Percentiles rank a stretch among this genome's conserved stretches.
Conservation (phyloP, 1,140 invertebrate genomes). For the Ceratina japonica region DNA sequence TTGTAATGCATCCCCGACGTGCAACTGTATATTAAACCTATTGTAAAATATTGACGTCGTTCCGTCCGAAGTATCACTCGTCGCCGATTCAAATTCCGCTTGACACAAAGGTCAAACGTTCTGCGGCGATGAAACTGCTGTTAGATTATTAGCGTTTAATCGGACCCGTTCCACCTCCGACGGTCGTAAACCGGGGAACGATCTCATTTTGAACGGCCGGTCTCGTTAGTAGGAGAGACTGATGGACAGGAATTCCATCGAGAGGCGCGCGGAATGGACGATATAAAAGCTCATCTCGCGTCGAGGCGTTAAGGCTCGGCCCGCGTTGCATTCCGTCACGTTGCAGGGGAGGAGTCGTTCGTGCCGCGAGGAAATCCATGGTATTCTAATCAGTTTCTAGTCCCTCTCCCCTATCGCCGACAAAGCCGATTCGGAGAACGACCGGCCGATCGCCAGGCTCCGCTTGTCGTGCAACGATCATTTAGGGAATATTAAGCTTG, state of each 20-base stretch:
- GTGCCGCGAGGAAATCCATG: slow-evolving; percentile 51
- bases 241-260: slow-evolving; percentile 34
- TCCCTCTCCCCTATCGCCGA: slow-evolving; percentile 26
- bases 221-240: slow-evolving; percentile 26
- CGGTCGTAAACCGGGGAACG: background rate
- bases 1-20: too few relatives aligned
- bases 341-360: slow-evolving; percentile 47
- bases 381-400: slow-evolving; percentile 58
- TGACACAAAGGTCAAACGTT: too few relatives aligned
- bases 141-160: too few relatives aligned
- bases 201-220: background rate
- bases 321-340: slow-evolving; percentile 62
- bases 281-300: slow-evolving; percentile 43
- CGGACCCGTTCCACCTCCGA: too few relatives aligned
- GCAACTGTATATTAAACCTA: too few relatives aligned
- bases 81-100: too few relatives aligned
- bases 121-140: too few relatives aligned
- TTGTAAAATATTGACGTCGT: too few relatives aligned
- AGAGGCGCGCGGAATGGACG: background rate
- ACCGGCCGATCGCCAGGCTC: slow-evolving; percentile 18
- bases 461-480: slow-evolving; percentile 7
- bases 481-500: slow-evolving; percentile 25
- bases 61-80: too few relatives aligned
- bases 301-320: slow-evolving; percentile 44
- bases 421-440: slow-evolving; percentile 32